Base-by-base conservation (phyloP, 2,888 invertebrate species). In the Mythimna ferrago region DNA sequence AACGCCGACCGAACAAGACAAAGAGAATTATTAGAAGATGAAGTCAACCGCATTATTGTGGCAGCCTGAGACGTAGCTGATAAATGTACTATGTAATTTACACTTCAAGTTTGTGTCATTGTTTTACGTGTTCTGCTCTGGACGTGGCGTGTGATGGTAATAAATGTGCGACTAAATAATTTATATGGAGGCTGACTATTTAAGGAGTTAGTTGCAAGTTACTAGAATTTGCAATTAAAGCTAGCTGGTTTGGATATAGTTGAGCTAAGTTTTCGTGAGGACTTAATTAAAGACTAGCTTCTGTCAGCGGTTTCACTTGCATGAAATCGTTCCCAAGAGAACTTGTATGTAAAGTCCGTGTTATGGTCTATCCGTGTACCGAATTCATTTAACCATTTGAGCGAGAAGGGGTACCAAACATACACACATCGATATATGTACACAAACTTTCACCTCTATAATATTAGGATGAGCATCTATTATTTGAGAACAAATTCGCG, bases 21-120 rank as follows among this genome's bases (percentile, higher is more conserved):
- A 96, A 96, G 96, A 92, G 93, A 95, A 96, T 96, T 94, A 95
- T 96, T 95, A 91, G 92, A 94, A 94, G 94, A 96, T 96, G 95
- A 95, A 96, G 95, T 95, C 95, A 95, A 94, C 94, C 95, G 90
- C 94, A 92, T 95, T 95, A 96, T 96, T 95, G 95, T 94, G 92
- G 93, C 92, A 91, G 89, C 82, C 88, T 88, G 89, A 89, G 93
- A 92, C 92, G 84, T 85, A 80, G 82, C 91, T 94, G 95, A 95
- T 95, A 92, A 93, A 95, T 95, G 95, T 86, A 87, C 87, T 89
- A 89, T 90, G 94, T 95, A 94, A 95, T 95, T 95, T 95, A 95
- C 95, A 94, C 93, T 82, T 89, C 90, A 88, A 88, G 91, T 93
- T 92, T 93, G 88, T 48, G 73, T 90, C 90, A 88, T 91, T 88